These are phyloP conservation scores for Parelbella ahira DNA, from an alignment of 2,888 invertebrate genomes.

Conservation along the genomic window DNA sequence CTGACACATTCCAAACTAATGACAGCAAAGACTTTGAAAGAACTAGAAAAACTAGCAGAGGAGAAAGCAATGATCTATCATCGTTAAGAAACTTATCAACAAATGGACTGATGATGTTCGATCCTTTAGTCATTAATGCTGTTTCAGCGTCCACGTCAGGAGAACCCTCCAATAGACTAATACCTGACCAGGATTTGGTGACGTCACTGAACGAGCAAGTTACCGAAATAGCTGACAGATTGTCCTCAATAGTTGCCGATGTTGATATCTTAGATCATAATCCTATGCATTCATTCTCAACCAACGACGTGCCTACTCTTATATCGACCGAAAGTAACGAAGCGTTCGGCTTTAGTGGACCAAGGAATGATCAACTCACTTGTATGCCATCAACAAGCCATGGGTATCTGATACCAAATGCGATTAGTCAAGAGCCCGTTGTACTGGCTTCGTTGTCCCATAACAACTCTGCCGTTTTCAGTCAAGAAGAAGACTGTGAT, in stretches of 20 bases:
- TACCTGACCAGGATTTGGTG: conserved; percentile 69
- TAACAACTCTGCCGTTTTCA: conserved; percentile 69
- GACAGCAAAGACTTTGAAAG: conserved; percentile 43
- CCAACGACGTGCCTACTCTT: conserved; percentile 65
- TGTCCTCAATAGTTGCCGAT: conserved; percentile 65
- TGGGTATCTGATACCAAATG: conserved; percentile 82
- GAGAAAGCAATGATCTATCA: conserved; percentile 57
- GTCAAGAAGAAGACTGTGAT: conserved; percentile 56
- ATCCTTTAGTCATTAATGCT: conserved; percentile 70
- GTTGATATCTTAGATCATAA: conserved; percentile 57
- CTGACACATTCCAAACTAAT: conserved; percentile 59
- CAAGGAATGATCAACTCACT: conserved; percentile 64
- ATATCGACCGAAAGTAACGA: conserved; percentile 55
- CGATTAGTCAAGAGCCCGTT: conserved; percentile 79
- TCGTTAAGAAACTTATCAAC: conserved; percentile 69
- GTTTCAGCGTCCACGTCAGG: conserved; percentile 51
- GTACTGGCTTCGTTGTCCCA: conserved; percentile 77
- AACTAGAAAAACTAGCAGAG: conserved; percentile 58
- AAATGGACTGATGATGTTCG: conserved; percentile 74
- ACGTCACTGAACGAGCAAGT: conserved; percentile 75
- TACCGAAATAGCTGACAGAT: conserved; percentile 69
- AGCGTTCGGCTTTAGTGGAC: conserved; percentile 45
- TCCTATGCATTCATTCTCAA: conserved; percentile 67
- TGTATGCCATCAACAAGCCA: conserved; percentile 83
- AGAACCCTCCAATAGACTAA: conserved; percentile 46